Percentiles rank a stretch among this genome's conserved stretches.
phyloP scores from a whole-genome alignment of 2,113 vertebrate species.

The Helogale parvula region DNA sequence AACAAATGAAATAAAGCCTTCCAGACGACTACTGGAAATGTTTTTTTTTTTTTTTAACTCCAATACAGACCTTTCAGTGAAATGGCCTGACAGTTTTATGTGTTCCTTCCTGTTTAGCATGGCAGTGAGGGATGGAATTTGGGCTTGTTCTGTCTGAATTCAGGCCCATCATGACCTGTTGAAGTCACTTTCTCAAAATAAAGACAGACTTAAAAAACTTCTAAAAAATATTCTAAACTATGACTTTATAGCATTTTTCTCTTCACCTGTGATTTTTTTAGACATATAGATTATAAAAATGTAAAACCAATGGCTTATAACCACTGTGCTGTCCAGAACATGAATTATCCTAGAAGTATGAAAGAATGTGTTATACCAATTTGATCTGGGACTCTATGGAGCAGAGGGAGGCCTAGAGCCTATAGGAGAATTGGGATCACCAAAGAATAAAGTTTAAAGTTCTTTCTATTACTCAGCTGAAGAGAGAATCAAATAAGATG shows the following conservation, averaged over 20 bases:
- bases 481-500: conserved; percentile 22
- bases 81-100: conserved; percentile 77
- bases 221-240: conserved; percentile 25
- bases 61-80: conserved; percentile 76
- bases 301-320: neutral
- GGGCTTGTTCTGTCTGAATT: conserved; percentile 74
- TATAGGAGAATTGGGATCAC: neutral
- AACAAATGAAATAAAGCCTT: conserved; percentile 80
- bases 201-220: conserved; percentile 67
- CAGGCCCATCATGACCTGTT: conserved; percentile 60
- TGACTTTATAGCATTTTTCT: neutral
- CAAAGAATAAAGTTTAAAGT: neutral
- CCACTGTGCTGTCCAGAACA: neutral
- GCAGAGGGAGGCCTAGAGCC: neutral
- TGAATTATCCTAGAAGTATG: conserved; percentile 7
- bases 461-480: conserved; percentile 14
- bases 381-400: neutral
- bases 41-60: conserved; percentile 48
- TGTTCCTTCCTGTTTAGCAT: conserved; percentile 78
- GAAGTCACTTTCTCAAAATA: conserved; percentile 79
- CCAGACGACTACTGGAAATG: conserved; percentile 74
- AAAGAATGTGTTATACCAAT: neutral
- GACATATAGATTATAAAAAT: conserved; percentile 37
- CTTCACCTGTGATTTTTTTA: neutral
- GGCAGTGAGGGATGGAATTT: conserved; percentile 75